Evolutionary conservation across 2,113 vertebrate genomes (phyloP).

Genomic region (Psittacara wagleri): DNA sequence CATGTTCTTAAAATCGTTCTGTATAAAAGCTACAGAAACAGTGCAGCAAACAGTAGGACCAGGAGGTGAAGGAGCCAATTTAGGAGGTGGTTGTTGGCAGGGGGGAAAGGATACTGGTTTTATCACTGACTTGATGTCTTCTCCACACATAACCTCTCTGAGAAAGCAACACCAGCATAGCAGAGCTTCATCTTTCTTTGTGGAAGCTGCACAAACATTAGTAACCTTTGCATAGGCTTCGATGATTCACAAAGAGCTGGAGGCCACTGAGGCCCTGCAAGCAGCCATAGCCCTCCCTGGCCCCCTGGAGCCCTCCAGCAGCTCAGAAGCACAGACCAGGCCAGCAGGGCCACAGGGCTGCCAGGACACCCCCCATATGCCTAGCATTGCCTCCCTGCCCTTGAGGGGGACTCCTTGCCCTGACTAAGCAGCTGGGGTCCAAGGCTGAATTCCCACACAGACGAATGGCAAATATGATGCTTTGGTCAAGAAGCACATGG

Average conservation of each 20-base stretch:
- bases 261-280: neutral
- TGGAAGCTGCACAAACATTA: neutral
- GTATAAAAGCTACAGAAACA: neutral
- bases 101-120: neutral
- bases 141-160: neutral
- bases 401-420: rapidly evolving
- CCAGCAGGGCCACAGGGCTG: neutral
- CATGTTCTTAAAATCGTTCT: neutral
- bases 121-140: neutral
- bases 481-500: neutral
- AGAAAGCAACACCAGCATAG: neutral
- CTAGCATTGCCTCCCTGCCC: neutral
- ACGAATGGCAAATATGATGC: rapidly evolving
- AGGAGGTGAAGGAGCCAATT: rapidly evolving
- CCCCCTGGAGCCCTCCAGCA: rapidly evolving
- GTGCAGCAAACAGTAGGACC: neutral
- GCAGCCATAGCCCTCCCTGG: neutral
- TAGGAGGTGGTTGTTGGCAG: rapidly evolving
- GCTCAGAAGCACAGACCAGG: neutral
- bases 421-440: neutral
- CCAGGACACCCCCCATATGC: neutral
- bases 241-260: neutral
- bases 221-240: neutral
- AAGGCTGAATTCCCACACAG: neutral
- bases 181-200: neutral